Percentiles rank a stretch among this genome's conserved stretches.
Conservation (phyloP, 2,888 invertebrate species). For the Drosophila maculinotata region DNA sequence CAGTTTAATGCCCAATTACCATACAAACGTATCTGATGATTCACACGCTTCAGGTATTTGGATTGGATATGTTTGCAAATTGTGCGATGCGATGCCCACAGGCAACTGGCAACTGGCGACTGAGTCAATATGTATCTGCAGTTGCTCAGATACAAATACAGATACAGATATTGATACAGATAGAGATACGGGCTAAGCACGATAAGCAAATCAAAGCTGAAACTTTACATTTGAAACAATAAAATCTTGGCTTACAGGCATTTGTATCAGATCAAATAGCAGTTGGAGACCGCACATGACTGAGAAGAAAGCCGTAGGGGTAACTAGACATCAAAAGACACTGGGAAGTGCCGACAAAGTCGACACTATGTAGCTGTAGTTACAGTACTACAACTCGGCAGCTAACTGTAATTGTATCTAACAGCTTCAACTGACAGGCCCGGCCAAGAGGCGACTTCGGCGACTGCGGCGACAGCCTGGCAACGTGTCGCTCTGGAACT, state of each 20-base stretch:
- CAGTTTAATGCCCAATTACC: constrained; percentile 51
- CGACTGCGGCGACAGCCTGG: constrained; percentile 62
- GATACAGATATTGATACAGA: constrained; percentile 7
- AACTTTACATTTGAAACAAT: constrained; percentile 64
- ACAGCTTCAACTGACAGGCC: constrained; percentile 72
- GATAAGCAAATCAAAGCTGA: constrained; percentile 61
- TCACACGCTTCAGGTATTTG: constrained; percentile 58
- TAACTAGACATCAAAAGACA: constrained; percentile 61
- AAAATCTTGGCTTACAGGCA: constrained; percentile 41
- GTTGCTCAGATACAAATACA: constrained; percentile 15
- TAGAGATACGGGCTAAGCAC: constrained; percentile 29
- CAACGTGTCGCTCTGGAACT: constrained; percentile 76
- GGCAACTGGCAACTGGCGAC: constrained; percentile 29
- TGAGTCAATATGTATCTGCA: constrained; percentile 30
- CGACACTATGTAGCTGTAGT: constrained; percentile 39
- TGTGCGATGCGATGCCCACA: constrained; percentile 32
- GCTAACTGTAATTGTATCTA: constrained; percentile 79
- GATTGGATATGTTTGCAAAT: constrained; percentile 58
- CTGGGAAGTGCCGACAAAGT: constrained; percentile 57
- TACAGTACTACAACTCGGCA: constrained; percentile 37
- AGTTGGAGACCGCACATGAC: constrained; percentile 60
- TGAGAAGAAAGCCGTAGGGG: constrained; percentile 50
- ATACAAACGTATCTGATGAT: constrained; percentile 54
- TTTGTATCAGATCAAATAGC: constrained; percentile 34
- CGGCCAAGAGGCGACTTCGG: constrained; percentile 32